phyloP scores from a whole-genome alignment of 2,113 vertebrate genomes.

The Eretmochelys imbricata region DNA sequence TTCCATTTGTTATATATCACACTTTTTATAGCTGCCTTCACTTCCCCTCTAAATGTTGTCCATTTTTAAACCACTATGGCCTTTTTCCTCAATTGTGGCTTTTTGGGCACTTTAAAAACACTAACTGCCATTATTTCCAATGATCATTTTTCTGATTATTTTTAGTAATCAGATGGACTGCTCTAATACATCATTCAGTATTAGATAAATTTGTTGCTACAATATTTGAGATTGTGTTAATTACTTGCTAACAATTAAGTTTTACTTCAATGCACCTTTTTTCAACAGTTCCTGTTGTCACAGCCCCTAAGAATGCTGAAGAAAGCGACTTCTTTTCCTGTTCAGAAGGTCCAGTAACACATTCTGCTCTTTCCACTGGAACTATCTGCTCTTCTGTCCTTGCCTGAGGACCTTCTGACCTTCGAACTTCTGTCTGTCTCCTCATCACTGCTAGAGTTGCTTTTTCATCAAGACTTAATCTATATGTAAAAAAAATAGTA shows the following conservation, averaged over 20 bases:
- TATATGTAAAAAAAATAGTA: slow-evolving; percentile 4
- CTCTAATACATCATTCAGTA: background rate
- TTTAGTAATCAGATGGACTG: background rate
- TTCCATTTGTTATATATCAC: background rate
- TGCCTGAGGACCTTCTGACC: slow-evolving; percentile 28
- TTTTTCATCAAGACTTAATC: slow-evolving; percentile 55
- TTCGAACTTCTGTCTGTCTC: background rate
- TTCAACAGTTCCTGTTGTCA: slow-evolving; percentile 8
- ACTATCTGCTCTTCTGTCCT: background rate
- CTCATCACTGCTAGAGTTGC: background rate
- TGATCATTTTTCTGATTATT: background rate
- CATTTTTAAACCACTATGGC: background rate
- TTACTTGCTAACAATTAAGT: background rate
- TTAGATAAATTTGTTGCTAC: background rate
- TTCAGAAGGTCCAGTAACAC: rapidly evolving
- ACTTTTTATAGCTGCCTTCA: background rate
- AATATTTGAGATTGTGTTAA: background rate
- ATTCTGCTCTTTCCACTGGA: background rate
- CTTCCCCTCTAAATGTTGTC: background rate
- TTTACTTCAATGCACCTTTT: slow-evolving; percentile 63
- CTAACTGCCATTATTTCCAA: background rate
- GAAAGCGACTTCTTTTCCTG: slow-evolving; percentile 47
- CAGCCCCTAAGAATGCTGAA: slow-evolving; percentile 50
- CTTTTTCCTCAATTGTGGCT: background rate
- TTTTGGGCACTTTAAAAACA: background rate